Evolutionary conservation across 2,113 vertebrate species (phyloP).

Genomic region (Rhombomys opimus): DNA sequence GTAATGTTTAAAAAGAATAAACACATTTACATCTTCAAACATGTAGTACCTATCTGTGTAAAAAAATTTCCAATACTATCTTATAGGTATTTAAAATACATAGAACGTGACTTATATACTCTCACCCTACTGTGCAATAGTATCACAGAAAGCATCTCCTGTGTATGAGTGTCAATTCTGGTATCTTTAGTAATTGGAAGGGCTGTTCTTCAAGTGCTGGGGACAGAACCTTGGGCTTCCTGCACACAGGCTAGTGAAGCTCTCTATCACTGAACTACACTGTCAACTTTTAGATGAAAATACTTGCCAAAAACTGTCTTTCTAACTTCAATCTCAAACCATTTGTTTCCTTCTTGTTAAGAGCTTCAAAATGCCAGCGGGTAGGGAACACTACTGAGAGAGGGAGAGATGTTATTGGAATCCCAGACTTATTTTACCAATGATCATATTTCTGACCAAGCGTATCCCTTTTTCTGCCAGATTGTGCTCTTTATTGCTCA

Average conservation of each 20-base stretch:
- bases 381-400: constrained; percentile 41
- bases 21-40: not conserved
- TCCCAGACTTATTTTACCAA: constrained; percentile 50
- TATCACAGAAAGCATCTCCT: not conserved
- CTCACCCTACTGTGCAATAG: not conserved
- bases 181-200: not conserved
- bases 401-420: constrained; percentile 46
- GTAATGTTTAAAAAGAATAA: not conserved
- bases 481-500: constrained; percentile 67
- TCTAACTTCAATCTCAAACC: constrained; percentile 45
- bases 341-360: constrained; percentile 63
- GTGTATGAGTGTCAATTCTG: not conserved
- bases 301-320: constrained; percentile 22
- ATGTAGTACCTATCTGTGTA: not conserved
- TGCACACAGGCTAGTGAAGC: not conserved
- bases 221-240: not conserved
- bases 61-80: not conserved
- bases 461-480: constrained; percentile 66
- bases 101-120: not conserved
- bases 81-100: not conserved
- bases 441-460: constrained; percentile 65
- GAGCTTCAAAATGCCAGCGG: not conserved
- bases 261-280: not conserved
- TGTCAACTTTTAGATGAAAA: not conserved
- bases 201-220: not conserved